Evolutionary conservation across 2,113 vertebrate genomes (phyloP).

Genomic region (Megalops atlanticus): DNA sequence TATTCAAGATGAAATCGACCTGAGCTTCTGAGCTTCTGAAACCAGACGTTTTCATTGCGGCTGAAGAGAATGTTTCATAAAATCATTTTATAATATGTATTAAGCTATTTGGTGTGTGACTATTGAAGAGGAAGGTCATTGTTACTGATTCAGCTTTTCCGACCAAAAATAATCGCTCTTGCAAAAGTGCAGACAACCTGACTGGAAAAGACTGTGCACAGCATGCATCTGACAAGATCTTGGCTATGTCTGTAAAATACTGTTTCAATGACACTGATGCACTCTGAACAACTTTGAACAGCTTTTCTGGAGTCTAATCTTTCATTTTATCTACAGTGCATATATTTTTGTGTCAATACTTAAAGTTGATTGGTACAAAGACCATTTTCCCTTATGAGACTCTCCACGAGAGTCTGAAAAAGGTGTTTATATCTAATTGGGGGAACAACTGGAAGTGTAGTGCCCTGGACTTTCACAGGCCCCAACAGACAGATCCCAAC

Average conservation of each 20-base stretch:
- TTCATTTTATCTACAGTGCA: no score
- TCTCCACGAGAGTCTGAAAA: not conserved
- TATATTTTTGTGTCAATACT: no score
- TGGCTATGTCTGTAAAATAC: no score
- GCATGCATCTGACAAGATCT: not conserved
- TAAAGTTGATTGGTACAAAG: not conserved
- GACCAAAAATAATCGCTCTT: not conserved
- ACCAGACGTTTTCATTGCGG: not conserved
- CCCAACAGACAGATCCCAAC: not conserved
- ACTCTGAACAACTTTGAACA: no score
- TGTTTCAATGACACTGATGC: no score
- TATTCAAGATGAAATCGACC: not conserved
- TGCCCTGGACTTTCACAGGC: not conserved
- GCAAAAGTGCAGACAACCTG: not conserved
- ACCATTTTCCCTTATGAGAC: not conserved
- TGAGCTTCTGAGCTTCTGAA: not conserved
- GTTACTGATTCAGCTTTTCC: not conserved
- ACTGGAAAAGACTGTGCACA: not conserved
- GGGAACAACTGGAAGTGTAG: constrained; percentile 26
- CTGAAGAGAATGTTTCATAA: not conserved
- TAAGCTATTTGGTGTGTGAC: not conserved
- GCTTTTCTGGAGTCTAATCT: no score
- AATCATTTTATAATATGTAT: not conserved
- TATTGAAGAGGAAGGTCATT: not conserved
- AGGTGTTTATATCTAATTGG: constrained; percentile 12